Base-by-base conservation (phyloP, 2,113 vertebrate genomes). In the Petromus typicus region DNA sequence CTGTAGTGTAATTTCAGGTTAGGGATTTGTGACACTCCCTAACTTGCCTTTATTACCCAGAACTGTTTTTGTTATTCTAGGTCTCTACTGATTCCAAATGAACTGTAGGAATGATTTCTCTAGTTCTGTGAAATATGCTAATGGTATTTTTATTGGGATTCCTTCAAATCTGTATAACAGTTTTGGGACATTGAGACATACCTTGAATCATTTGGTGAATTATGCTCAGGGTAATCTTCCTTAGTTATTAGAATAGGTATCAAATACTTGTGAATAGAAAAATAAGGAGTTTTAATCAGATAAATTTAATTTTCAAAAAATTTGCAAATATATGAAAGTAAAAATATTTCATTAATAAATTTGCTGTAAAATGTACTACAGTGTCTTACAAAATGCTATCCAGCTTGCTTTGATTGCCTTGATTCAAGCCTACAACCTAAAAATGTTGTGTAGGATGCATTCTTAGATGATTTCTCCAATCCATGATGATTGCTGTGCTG, bases 321-420 rank as follows among this genome's bases (percentile, higher is more conserved):
- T 86, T 30, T 37, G 9, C 76, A 79, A 86, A 25, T 93, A 11
- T 23, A 2, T 76, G 17, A 51, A 56, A 89, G 30, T 32, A 81
- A 67, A 84, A 88, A 20, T 89, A 14, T 61, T 59, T 32, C 10
- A 87, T 84, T 45, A 84, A 71, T 48, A 66, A 87, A 73, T 94
- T 63, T 88, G 22, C 32, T 27, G 3, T 63, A 45, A 91, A 82
- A 23, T 66, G 89, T 59, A 76, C 30, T 73, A 48, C 3, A n/a
- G 13, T 71, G 3, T 54, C 51, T 86, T 43, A 61, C 57, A 91
- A 91, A 89, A 63, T 79, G 71, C 25, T 14, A 61, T 37, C 3
- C 11, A 75, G 3, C 1, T 7, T n/a, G 3, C 1, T 63, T 1
- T 61, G 48, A 1, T 63, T 43, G 7, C 7, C 14, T 43, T 37